Evolutionary conservation across 2,113 vertebrate genomes (phyloP).

Genomic region (Neoarius graeffei): DNA sequence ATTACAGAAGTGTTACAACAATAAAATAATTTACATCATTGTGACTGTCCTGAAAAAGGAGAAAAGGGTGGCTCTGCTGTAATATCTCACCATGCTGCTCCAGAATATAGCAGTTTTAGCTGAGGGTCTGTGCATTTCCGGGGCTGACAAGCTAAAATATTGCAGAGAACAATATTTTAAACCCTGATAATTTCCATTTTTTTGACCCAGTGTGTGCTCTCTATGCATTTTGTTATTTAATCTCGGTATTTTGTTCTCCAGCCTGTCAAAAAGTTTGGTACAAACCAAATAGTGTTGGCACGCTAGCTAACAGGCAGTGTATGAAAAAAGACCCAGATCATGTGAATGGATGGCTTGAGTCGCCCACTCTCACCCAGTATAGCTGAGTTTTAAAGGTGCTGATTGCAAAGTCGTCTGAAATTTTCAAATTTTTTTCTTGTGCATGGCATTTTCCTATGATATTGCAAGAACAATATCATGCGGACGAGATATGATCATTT

Average conservation of each 20-base stretch:
- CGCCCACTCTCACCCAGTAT: neutral
- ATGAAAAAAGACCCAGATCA: neutral
- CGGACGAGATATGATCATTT: too few species aligned
- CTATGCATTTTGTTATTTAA: neutral
- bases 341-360: neutral
- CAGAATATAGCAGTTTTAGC: neutral
- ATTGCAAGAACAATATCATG: too few species aligned
- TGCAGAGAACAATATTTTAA: neutral
- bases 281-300: neutral
- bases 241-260: neutral
- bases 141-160: neutral
- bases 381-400: neutral
- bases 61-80: neutral
- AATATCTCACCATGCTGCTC: neutral
- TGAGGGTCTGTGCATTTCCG: neutral
- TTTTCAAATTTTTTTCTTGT: too few species aligned
- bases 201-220: neutral
- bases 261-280: neutral
- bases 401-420: too few species aligned
- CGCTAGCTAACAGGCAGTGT: neutral
- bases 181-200: neutral
- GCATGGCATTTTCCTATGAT: too few species aligned
- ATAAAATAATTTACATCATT: neutral
- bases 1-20: neutral
- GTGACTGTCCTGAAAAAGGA: neutral